Conservation (phyloP, 2,113 vertebrate species). For the Alces alces region DNA sequence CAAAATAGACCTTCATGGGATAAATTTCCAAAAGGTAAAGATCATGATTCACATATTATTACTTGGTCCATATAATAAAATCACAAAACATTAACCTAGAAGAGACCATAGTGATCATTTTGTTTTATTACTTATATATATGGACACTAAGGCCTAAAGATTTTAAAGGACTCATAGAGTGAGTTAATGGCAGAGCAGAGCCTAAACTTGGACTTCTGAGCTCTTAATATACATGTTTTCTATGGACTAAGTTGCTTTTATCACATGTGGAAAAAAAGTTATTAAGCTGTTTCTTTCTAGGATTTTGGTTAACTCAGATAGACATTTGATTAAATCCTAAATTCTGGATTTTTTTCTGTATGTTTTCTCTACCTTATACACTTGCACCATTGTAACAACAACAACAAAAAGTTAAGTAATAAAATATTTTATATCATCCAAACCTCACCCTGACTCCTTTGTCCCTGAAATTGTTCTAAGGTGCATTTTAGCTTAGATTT, state of each 20-base stretch:
- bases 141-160: neutral
- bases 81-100: slow-evolving; percentile 9
- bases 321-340: slow-evolving; percentile 13
- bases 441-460: neutral
- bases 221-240: neutral
- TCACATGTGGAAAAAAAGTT: neutral
- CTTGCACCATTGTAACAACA: slow-evolving; percentile 4
- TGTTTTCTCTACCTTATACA: slow-evolving; percentile 5
- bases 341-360: neutral
- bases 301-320: neutral
- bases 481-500: slow-evolving; percentile 43
- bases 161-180: slow-evolving; percentile 1
- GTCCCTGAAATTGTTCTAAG: neutral
- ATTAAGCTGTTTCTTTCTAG: neutral
- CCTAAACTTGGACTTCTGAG: neutral
- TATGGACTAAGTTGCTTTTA: neutral
- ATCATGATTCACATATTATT: neutral
- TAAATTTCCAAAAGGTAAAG: neutral
- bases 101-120: neutral
- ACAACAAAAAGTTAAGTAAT: slow-evolving; percentile 5
- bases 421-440: slow-evolving; percentile 38
- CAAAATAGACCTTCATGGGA: neutral
- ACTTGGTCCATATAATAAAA: neutral
- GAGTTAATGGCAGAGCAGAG: neutral
- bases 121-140: neutral